Evolutionary conservation across 2,888 invertebrate species (phyloP).

Genomic region (Gasteruption jaculator): DNA sequence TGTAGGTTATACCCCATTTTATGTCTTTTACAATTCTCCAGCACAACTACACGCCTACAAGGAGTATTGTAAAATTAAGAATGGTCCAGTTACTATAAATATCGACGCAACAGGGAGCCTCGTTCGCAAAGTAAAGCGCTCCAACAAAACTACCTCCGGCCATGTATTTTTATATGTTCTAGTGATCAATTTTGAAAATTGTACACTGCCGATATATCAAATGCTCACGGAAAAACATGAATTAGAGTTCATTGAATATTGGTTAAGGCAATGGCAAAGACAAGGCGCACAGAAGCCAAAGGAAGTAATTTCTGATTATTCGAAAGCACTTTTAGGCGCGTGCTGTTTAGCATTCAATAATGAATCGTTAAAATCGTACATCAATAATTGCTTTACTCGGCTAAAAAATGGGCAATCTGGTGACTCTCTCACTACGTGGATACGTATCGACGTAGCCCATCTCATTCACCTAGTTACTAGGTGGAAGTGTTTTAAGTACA

Average conservation of each 20-base stretch:
- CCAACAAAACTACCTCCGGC: conserved; percentile 4
- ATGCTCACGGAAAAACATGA: conserved; percentile 20
- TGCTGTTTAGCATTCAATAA: conserved; percentile 19
- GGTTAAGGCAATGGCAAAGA: conserved; percentile 13
- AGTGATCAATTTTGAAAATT: conserved; percentile 15
- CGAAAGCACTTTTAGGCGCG: conserved; percentile 18
- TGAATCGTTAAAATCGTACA: conserved; percentile 13
- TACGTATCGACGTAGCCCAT: conserved; percentile 23
- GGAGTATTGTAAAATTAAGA: conserved; percentile 13
- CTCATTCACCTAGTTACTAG: conserved; percentile 17
- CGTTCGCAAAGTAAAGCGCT: conserved; percentile 7
- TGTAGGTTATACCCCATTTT: conserved; percentile 16
- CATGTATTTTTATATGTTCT: conserved; percentile 20
- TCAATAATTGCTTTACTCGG: conserved; percentile 13
- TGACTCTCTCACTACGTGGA: conserved; percentile 10
- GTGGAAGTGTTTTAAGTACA: conserved; percentile 15
- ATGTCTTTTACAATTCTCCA: conserved; percentile 16
- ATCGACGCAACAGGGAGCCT: conserved; percentile 22
- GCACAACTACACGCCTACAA: conserved; percentile 18
- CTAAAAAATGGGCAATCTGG: not conserved
- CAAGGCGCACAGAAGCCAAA: conserved; percentile 13
- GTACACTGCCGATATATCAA: conserved; percentile 16
- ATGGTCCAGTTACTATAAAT: conserved; percentile 3
- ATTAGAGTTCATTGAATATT: conserved; percentile 13
- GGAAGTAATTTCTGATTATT: too few species aligned